Conservation (phyloP, 2,888 invertebrate species). For the Rhyacophila evoluta region DNA sequence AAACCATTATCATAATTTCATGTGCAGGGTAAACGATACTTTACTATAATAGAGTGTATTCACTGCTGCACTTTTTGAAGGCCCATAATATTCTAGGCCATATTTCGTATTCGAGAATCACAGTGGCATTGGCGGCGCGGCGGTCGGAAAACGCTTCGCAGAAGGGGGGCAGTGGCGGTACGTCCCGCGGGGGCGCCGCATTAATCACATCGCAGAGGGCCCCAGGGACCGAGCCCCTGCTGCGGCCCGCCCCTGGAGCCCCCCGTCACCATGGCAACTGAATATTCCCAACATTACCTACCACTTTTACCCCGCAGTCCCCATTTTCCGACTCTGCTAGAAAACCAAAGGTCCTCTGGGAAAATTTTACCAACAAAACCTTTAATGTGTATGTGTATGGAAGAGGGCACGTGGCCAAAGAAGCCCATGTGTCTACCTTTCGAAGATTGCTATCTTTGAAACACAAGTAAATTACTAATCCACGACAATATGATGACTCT, state of each 20-base stretch:
- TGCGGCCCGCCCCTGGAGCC: slow-evolving; percentile 32
- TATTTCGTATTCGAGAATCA: slow-evolving; percentile 18
- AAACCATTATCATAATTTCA: no score
- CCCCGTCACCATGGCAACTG: slow-evolving; percentile 53
- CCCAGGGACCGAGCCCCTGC: slow-evolving; percentile 52
- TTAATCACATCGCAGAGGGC: slow-evolving; percentile 62
- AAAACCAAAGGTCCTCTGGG: slow-evolving; percentile 50
- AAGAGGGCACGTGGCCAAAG: slow-evolving; percentile 20
- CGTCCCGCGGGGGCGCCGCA: slow-evolving; percentile 62
- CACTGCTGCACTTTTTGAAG: background rate
- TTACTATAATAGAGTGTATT: no score
- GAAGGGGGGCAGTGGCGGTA: slow-evolving; percentile 56
- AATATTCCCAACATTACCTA: slow-evolving; percentile 54
- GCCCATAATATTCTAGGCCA: background rate
- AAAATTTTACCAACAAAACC: slow-evolving; percentile 54
- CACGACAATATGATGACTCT: no score
- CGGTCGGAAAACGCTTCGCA: slow-evolving; percentile 51
- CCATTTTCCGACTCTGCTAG: slow-evolving; percentile 32
- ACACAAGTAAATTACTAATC: background rate
- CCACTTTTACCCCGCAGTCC: slow-evolving; percentile 34
- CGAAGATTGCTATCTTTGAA: background rate
- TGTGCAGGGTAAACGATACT: no score
- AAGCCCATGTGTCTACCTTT: background rate
- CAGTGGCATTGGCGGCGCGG: slow-evolving; percentile 56
- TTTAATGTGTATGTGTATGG: slow-evolving; percentile 44